Base-by-base conservation (phyloP, 2,888 invertebrate species). In the Andricus quercusramuli region DNA sequence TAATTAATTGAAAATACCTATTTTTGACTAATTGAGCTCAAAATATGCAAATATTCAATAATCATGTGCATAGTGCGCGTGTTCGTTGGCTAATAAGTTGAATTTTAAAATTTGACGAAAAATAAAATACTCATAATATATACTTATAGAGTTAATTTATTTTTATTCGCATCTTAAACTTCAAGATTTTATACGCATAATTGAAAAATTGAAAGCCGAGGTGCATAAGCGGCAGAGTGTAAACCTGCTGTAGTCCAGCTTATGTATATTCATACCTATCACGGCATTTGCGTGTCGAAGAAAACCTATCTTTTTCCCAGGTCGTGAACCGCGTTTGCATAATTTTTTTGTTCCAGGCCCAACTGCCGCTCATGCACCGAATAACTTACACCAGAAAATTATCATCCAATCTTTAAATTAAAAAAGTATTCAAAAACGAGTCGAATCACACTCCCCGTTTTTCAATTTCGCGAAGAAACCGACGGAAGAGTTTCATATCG, bases 271-370 rank as follows among this genome's bases (percentile, higher is more conserved):
- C 20, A 20, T 65, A 17, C 20, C 20, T 17, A 65, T 65, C 32
- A 32, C 17, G 32, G 29, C 17, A 32, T 65, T 65, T 65, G 17
- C 20, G 20, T 67, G 15, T 9, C 9, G 11, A 67, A 67, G 66
- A 67, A 67, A 67, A 67, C 22, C 11, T 67, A 37, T 67, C n/a
- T 29, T 37, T 47, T 70, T 70, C 25, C 29, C 68, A 47, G 25
- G 6, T 22, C 32, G 22, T 76, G 56, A 77, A 64, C 65, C 67
- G 77, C 74, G 41, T 56, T 44, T 66, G 56, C n/a, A 65, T 78
- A 17, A 79, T 80, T 79, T 83, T 83, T 82, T 59, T 84, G 83
- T 84, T 84, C 29, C 83, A 84, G 84, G 62, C 81, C 77, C 79
- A 70, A 78, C 65, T 56, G 78, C 76, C 78, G 78, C 80, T 81